phyloP scores from a whole-genome alignment of 2,113 vertebrate species.

The Garra rufa region DNA sequence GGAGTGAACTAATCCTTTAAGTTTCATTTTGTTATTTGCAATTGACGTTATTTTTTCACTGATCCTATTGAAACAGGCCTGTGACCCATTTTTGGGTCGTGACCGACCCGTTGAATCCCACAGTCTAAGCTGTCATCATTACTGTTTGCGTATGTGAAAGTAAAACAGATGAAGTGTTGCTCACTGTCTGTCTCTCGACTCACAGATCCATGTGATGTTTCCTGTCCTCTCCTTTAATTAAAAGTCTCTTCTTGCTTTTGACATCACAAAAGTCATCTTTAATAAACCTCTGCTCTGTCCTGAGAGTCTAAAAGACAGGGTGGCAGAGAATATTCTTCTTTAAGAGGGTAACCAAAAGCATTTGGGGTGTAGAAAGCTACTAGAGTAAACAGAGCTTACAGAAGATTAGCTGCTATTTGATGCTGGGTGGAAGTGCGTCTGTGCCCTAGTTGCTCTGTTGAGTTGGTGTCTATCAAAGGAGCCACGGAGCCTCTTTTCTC shows the following conservation, averaged over 20 bases:
- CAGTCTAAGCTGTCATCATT: neutral
- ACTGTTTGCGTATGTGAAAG: conserved; percentile 21
- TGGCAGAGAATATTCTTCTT: conserved; percentile 7
- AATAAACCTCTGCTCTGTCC: conserved; percentile 33
- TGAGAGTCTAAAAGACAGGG: neutral
- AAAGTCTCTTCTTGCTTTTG: conserved; percentile 1
- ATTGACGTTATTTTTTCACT: neutral
- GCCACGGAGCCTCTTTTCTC: conserved; percentile 51
- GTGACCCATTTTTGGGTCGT: neutral
- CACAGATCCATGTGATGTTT: conserved; percentile 12
- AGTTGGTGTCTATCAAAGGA: conserved; percentile 65
- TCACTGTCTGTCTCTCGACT: conserved; percentile 8
- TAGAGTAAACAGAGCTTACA: conserved; percentile 58
- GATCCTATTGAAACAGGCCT: neutral
- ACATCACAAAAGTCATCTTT: conserved; percentile 22
- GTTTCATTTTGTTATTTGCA: neutral
- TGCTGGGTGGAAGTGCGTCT: conserved; percentile 39
- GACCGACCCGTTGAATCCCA: neutral
- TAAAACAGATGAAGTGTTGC: neutral
- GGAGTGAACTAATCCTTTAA: too few species aligned
- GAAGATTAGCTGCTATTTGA: conserved; percentile 62
- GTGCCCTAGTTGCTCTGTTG: conserved; percentile 71
- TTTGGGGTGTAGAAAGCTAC: conserved; percentile 33
- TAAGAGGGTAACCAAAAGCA: conserved; percentile 37
- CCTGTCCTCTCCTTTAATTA: conserved; percentile 11